A percentile compares a stretch with the other conserved stretches of the same genome.
Evolutionary conservation across 2,113 vertebrate genomes (phyloP).

Genomic region (Nematolebias whitei): DNA sequence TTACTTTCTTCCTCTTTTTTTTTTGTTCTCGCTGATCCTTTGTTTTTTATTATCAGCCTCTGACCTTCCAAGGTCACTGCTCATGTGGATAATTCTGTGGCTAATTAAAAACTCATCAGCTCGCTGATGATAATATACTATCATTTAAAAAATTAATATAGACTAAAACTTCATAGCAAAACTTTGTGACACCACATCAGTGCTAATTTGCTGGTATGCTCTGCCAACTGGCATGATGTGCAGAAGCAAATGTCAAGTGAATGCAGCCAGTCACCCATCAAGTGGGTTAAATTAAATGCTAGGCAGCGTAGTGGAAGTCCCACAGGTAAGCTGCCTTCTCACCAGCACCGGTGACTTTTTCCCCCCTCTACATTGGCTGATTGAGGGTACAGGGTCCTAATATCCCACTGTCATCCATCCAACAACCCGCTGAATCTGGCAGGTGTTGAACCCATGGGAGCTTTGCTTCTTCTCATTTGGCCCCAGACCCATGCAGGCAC

Average conservation of each 20-base stretch:
- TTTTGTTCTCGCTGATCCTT: slow-evolving; percentile 40
- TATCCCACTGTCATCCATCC: slow-evolving; percentile 43
- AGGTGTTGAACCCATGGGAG: slow-evolving; percentile 62
- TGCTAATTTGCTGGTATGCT: slow-evolving; percentile 52
- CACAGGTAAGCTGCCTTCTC: slow-evolving; percentile 57
- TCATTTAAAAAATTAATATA: slow-evolving; percentile 29
- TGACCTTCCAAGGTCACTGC: slow-evolving; percentile 60
- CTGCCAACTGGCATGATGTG: slow-evolving; percentile 39
- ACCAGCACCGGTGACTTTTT: slow-evolving; percentile 47
- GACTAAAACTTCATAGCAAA: slow-evolving; percentile 40
- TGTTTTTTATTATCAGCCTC: slow-evolving; percentile 38
- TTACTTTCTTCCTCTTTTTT: slow-evolving; percentile 43
- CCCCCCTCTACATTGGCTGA: slow-evolving; percentile 41
- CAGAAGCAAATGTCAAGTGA: slow-evolving; percentile 64
- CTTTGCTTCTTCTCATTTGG: slow-evolving; percentile 45
- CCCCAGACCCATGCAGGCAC: slow-evolving; percentile 49
- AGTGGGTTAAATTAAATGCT: slow-evolving; percentile 65
- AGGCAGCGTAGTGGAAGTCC: slow-evolving; percentile 53
- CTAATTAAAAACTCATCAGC: slow-evolving; percentile 69
- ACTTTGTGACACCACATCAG: slow-evolving; percentile 31
- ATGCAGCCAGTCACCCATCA: slow-evolving; percentile 60
- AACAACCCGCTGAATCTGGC: slow-evolving; percentile 57
- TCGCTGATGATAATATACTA: slow-evolving; percentile 54
- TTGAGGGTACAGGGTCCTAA: slow-evolving; percentile 30
- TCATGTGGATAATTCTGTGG: slow-evolving; percentile 47